phyloP scores from a whole-genome alignment of 2,113 vertebrate genomes.

The Sapayoa aenigma region DNA sequence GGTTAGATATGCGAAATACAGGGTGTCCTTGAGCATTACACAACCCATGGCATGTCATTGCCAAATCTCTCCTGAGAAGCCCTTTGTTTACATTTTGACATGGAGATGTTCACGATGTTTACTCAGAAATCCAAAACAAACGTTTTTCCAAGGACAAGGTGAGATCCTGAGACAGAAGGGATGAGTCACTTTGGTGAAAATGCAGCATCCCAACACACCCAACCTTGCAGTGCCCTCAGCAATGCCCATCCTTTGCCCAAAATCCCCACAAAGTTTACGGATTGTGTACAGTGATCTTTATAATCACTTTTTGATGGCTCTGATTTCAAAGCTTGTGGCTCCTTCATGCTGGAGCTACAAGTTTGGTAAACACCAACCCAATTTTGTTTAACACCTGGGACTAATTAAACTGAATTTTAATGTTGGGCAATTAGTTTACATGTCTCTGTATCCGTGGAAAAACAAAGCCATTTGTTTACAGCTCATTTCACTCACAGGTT shows the following conservation, averaged over 20 bases:
- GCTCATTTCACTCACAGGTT: not conserved
- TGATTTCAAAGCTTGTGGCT: not conserved
- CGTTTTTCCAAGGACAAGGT: not conserved
- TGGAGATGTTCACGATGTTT: not conserved
- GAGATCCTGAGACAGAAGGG: not conserved
- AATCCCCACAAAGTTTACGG: not conserved
- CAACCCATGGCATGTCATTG: not conserved
- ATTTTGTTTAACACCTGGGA: not conserved
- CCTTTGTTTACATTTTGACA: not conserved
- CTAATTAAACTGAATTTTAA: not conserved
- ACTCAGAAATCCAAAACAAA: not conserved
- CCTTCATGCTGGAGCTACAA: not conserved
- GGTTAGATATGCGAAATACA: not conserved
- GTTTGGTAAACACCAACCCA: not conserved
- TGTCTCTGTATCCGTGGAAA: not conserved
- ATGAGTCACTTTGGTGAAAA: not conserved
- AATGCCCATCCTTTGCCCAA: not conserved
- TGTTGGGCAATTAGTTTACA: not conserved
- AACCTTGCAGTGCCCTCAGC: not conserved
- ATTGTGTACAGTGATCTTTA: fast-evolving
- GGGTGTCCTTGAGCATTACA: not conserved
- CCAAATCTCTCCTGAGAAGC: not conserved
- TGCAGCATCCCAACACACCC: not conserved
- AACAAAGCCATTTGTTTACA: not conserved
- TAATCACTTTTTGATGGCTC: not conserved